A percentile compares a stretch with the other conserved stretches of the same genome.
Conservation (phyloP, 2,888 invertebrate species). For the Flabesymbios commensalis region DNA sequence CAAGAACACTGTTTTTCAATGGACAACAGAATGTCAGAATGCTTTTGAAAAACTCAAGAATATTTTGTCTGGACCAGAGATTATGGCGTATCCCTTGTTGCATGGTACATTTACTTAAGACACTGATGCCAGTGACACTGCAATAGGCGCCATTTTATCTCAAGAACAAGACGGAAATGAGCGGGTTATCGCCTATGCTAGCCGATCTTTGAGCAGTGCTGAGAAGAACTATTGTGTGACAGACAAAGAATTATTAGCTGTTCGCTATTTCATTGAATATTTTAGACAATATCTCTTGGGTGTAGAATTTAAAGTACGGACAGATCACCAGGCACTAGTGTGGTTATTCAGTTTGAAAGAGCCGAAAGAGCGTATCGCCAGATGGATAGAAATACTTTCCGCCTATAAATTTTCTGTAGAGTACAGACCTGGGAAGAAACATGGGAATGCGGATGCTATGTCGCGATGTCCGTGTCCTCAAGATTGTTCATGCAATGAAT, state of each 20-base stretch:
- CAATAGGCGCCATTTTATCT: conserved; percentile 18
- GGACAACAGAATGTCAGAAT: background rate
- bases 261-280: conserved; percentile 14
- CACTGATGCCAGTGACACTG: background rate
- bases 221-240: conserved; percentile 23
- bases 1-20: background rate
- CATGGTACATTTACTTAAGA: background rate
- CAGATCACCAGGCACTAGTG: conserved; percentile 24
- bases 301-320: conserved; percentile 16
- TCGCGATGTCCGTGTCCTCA: conserved; percentile 11
- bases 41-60: conserved; percentile 2
- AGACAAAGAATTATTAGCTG: conserved; percentile 24
- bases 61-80: background rate
- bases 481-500: background rate
- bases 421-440: conserved; percentile 26
- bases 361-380: conserved; percentile 17
- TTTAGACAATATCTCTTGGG: conserved; percentile 27
- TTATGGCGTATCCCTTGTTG: background rate
- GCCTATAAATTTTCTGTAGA: conserved; percentile 27
- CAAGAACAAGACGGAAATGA: conserved; percentile 22
- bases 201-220: conserved; percentile 15
- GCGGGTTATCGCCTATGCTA: conserved; percentile 24
- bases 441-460: conserved; percentile 30
- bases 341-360: conserved; percentile 20
- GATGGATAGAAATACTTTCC: conserved; percentile 24